Conservation (phyloP, 2,888 invertebrate species). For the Adineta ricciae region DNA sequence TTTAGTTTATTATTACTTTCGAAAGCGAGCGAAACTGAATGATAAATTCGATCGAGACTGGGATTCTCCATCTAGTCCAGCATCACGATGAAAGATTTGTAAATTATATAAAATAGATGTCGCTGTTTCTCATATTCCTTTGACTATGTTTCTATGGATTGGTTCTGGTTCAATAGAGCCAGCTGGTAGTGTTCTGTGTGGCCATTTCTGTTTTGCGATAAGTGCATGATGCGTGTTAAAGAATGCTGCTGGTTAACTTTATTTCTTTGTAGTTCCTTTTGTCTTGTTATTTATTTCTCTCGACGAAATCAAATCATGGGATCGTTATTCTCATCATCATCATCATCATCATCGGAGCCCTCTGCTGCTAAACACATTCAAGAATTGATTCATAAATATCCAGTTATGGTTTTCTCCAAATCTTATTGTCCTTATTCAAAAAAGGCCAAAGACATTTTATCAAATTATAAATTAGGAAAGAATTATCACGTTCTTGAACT, state of each 20-base stretch:
- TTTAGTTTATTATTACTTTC: not conserved
- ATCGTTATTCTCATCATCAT: not conserved
- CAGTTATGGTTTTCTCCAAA: slow-evolving; percentile 81
- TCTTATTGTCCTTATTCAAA: slow-evolving; percentile 77
- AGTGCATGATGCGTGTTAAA: not conserved
- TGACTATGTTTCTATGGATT: too few relatives aligned
- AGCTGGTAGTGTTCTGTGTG: not conserved
- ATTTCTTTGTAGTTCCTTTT: not conserved
- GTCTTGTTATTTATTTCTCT: not conserved
- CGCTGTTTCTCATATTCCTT: too few relatives aligned
- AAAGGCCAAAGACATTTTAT: slow-evolving; percentile 69
- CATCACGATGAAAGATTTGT: too few relatives aligned
- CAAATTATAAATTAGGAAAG: slow-evolving; percentile 36
- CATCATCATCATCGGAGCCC: not conserved
- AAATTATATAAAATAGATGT: too few relatives aligned
- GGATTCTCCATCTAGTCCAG: not conserved
- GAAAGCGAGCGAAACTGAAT: not conserved
- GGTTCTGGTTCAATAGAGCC: not conserved
- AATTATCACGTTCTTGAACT: slow-evolving; percentile 68
- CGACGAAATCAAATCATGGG: not conserved
- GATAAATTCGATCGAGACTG: not conserved
- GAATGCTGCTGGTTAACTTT: not conserved
- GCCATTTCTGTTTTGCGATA: not conserved
- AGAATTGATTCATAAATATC: not conserved
- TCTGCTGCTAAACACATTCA: not conserved